A percentile compares a stretch with the other conserved stretches of the same genome.
phyloP scores from a whole-genome alignment of 2,113 vertebrate genomes.

The Chunga burmeisteri region DNA sequence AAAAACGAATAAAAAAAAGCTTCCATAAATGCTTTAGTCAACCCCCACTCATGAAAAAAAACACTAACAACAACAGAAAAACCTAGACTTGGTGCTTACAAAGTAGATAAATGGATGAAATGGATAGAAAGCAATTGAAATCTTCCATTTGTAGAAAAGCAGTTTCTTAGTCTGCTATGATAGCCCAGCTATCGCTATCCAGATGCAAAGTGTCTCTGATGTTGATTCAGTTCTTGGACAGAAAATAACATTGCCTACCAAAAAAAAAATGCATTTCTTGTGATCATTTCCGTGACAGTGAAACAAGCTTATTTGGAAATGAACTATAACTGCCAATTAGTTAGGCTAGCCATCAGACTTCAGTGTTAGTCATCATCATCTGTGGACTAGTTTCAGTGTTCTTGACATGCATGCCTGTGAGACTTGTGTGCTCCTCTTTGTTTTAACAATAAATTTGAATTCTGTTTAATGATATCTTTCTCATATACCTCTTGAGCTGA shows the following conservation, averaged over 20 bases:
- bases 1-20: not conserved
- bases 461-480: not conserved
- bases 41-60: not conserved
- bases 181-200: not conserved
- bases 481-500: not conserved
- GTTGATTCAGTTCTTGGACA: constrained; percentile 19
- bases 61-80: not conserved
- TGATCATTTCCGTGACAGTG: constrained; percentile 8
- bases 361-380: constrained; percentile 26
- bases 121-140: not conserved
- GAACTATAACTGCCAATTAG: not conserved
- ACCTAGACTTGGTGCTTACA: fast-evolving
- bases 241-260: not conserved
- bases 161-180: not conserved
- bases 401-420: not conserved
- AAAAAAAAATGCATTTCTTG: not conserved
- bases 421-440: not conserved
- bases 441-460: not conserved
- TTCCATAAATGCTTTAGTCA: not conserved
- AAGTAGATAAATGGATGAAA: not conserved
- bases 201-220: constrained; percentile 28
- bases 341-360: not conserved
- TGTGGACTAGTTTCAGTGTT: not conserved
- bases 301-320: not conserved
- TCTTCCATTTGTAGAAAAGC: not conserved